Conservation (phyloP, 2,888 invertebrate species). For the Dolichopus griseipennis region DNA sequence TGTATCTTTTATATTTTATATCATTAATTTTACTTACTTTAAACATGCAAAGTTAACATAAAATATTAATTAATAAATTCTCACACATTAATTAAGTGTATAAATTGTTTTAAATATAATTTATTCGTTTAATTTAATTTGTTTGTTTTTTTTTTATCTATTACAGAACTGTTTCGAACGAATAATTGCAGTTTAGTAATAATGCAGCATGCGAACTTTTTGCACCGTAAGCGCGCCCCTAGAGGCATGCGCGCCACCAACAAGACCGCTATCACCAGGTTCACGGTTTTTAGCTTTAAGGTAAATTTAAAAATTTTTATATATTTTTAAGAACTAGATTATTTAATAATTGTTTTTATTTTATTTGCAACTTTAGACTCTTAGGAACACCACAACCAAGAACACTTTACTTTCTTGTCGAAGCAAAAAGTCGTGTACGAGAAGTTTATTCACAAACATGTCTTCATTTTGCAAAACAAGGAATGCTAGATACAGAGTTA, state of each 20-base stretch:
- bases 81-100: too few relatives aligned
- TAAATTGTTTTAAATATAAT: too few relatives aligned
- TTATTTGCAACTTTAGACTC: constrained; percentile 29
- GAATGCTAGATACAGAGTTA: constrained; percentile 72
- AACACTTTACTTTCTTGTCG: constrained; percentile 47
- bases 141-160: constrained; percentile 18
- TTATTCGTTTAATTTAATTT: not conserved
- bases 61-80: too few relatives aligned
- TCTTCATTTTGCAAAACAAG: constrained; percentile 66
- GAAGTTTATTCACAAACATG: constrained; percentile 76
- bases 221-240: constrained; percentile 74
- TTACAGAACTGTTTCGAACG: constrained; percentile 43
- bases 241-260: constrained; percentile 63
- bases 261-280: constrained; percentile 49
- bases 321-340: not conserved
- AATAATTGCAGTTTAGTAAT: constrained; percentile 44
- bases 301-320: constrained; percentile 27
- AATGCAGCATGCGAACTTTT: constrained; percentile 59
- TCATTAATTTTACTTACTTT: too few relatives aligned
- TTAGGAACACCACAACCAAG: constrained; percentile 44
- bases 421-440: constrained; percentile 72
- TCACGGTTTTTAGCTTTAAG: constrained; percentile 53
- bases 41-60: too few relatives aligned
- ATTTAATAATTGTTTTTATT: constrained; percentile 12
- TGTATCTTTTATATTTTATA: too few relatives aligned